These are phyloP conservation scores for Antheraea pernyi DNA, from an alignment of 1,140 invertebrate genomes.

Conservation along the genomic window DNA sequence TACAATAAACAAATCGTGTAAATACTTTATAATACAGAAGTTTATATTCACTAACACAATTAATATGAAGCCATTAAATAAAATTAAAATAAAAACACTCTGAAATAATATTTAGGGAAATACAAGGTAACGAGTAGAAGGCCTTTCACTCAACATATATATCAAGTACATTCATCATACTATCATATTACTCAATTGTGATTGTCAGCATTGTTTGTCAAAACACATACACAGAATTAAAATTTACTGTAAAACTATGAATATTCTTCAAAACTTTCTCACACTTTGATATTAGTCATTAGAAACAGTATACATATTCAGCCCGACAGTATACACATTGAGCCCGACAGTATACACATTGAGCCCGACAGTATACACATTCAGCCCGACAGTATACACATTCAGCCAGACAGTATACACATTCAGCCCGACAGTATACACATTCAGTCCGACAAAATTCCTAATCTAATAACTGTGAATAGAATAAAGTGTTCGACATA, in stretches of 20 bases:
- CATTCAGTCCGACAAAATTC: constrained; percentile 30
- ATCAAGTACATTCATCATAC: neutral
- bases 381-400: too few relatives aligned
- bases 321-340: too few relatives aligned
- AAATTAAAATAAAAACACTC: neutral
- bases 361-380: too few relatives aligned
- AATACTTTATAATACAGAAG: constrained; percentile 47
- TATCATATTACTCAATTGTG: neutral
- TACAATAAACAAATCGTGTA: constrained; percentile 46
- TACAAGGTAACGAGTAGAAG: constrained; percentile 3
- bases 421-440: too few relatives aligned
- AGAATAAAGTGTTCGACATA: neutral
- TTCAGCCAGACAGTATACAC: too few relatives aligned
- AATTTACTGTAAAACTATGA: neutral
- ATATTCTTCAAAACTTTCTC: neutral
- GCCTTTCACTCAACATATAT: neutral
- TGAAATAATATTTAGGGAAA: neutral
- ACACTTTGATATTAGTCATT: constrained; percentile 18
- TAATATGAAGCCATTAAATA: neutral
- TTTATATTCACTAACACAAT: constrained; percentile 24
- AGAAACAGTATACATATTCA: too few relatives aligned
- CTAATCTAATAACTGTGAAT: constrained; percentile 7
- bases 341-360: too few relatives aligned
- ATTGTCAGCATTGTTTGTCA: neutral
- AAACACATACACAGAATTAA: neutral